phyloP scores from a whole-genome alignment of 2,888 invertebrate genomes.

The Corythucha ciliata region DNA sequence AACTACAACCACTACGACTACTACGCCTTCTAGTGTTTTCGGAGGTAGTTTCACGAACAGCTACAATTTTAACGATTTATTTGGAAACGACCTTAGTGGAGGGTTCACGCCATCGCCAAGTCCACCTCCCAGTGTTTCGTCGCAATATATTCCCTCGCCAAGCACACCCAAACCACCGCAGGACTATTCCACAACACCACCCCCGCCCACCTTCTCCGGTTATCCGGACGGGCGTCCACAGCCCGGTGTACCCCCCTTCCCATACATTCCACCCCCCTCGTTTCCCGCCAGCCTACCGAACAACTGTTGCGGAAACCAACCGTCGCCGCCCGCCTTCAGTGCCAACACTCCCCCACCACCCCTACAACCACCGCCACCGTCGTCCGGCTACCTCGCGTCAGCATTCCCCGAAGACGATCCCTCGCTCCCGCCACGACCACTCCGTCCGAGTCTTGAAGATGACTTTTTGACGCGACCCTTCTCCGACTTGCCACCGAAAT shows the following conservation, averaged over 20 bases:
- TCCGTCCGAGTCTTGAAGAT: constrained; percentile 21
- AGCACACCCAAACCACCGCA: background rate
- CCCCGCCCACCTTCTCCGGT: constrained; percentile 23
- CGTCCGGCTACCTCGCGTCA: constrained; percentile 22
- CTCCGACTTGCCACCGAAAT: constrained; percentile 23
- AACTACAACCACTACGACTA: no score
- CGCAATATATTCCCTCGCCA: no score
- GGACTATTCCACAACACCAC: constrained; percentile 25
- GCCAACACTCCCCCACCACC: no score
- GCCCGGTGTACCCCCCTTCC: constrained; percentile 16
- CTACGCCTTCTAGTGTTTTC: no score
- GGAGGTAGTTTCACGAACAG: no score
- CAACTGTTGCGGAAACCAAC: constrained; percentile 24
- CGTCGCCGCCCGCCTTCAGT: no score
- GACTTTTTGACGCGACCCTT: constrained; percentile 26
- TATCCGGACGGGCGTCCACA: constrained; percentile 27
- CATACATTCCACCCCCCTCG: constrained; percentile 17
- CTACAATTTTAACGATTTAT: no score
- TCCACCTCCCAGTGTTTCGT: constrained; percentile 11
- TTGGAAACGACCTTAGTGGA: constrained; percentile 8
- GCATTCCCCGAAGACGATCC: constrained; percentile 35
- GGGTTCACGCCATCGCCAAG: constrained; percentile 13
- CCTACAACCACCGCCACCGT: constrained; percentile 12
- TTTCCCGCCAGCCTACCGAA: constrained; percentile 17
- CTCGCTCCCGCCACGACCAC: constrained; percentile 19